phyloP scores from a whole-genome alignment of 1,140 invertebrate species.

The Pectinophora gossypiella region DNA sequence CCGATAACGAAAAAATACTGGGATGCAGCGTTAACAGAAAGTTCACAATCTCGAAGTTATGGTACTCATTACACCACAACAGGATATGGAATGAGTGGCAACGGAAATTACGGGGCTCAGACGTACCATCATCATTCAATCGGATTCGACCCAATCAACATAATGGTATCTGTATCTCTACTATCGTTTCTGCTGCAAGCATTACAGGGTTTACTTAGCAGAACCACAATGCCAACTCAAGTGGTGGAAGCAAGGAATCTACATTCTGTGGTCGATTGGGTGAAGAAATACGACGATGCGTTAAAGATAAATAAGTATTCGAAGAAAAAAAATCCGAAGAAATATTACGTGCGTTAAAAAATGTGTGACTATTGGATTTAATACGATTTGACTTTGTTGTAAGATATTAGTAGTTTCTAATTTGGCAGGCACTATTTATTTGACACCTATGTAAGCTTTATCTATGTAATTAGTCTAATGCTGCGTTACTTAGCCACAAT shows the following conservation, averaged over 20 bases:
- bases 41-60: conserved; percentile 42
- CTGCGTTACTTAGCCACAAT: neutral
- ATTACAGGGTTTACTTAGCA: conserved; percentile 52
- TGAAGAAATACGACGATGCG: conserved; percentile 36
- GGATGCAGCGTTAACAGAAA: conserved; percentile 18
- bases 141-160: conserved; percentile 71
- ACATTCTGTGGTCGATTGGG: conserved; percentile 31
- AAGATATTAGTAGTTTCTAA: too few species aligned
- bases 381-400: too few species aligned
- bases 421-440: conserved; percentile 23
- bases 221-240: conserved; percentile 49
- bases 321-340: conserved; percentile 31
- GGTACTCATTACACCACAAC: conserved; percentile 40
- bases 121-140: conserved; percentile 71
- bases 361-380: too few species aligned
- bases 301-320: conserved; percentile 19
- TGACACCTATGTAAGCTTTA: conserved; percentile 3
- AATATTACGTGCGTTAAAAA: conserved; percentile 17
- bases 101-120: conserved; percentile 9
- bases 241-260: conserved; percentile 53
- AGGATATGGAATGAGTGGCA: conserved; percentile 43
- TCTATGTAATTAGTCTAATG: neutral
- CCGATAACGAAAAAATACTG: conserved; percentile 27
- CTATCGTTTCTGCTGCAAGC: conserved; percentile 68
- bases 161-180: conserved; percentile 68